phyloP scores from a whole-genome alignment of 2,113 vertebrate species.

The Arenaria interpres region DNA sequence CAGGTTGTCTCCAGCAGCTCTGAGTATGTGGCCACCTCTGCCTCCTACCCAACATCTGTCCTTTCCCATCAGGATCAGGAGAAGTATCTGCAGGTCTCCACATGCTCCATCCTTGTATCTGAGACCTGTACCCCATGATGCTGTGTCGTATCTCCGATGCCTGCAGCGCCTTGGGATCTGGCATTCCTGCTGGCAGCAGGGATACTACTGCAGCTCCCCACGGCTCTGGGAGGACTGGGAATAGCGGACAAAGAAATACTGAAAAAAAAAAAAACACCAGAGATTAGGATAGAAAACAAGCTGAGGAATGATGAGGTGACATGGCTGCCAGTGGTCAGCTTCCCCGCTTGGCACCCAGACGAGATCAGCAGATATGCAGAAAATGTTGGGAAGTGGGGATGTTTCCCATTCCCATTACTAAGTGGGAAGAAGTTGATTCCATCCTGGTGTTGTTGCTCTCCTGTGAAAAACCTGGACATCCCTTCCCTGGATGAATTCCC shows the following conservation, averaged over 20 bases:
- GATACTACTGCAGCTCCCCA: not conserved
- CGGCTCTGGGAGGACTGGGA: not conserved
- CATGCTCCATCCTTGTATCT: not conserved
- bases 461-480: not conserved
- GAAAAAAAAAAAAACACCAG: not conserved
- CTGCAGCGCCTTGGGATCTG: not conserved
- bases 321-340: not conserved
- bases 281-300: not conserved
- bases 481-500: not conserved
- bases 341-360: not conserved
- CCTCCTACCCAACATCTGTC: not conserved
- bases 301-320: accelerated
- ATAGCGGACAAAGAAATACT: not conserved
- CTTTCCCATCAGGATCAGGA: not conserved
- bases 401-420: not conserved
- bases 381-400: not conserved
- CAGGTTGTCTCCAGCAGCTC: not conserved
- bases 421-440: not conserved
- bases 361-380: not conserved
- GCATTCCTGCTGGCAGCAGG: not conserved
- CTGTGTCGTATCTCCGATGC: not conserved
- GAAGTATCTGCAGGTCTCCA: not conserved
- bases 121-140: accelerated
- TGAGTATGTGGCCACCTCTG: not conserved
- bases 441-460: not conserved